Evolutionary conservation across 2,888 invertebrate genomes (phyloP), one percentile per base, ranked within the genome.

Genomic region (Therioaphis trifolii): DNA sequence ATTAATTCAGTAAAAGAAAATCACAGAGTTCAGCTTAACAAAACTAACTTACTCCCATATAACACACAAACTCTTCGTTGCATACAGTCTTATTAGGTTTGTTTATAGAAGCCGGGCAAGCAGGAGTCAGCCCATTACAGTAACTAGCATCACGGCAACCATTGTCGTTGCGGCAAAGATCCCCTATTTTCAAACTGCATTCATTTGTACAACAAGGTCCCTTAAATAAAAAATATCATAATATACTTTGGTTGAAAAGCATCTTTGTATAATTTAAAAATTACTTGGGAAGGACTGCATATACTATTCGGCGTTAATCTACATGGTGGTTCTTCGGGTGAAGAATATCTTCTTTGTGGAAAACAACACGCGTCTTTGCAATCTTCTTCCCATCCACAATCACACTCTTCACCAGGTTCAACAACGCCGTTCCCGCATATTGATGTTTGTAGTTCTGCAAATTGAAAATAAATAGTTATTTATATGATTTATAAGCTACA

Each of bases 381-480:
- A 88, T 98, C 98, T 87, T 97, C 96, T 87, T 96, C 96, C 96
- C 96, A 98, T 84, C 99, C 99, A 89, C 99, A 99, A 90, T 99
- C 99, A 89, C 99, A 99, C 89, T 99, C 95, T 90, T 99, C 99
- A 24, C 95, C 97, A 71, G 94, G 94, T 89, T 99, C 99, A 69
- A 97, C 97, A 46, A 99, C 97, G 63, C 97, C 97, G 89, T 99
- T 99, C 79, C 99, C 99, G 89, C 99, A 99, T 88, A 99, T 95
- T 0, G 98, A 85, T n/a, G 80, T 84, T 82, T 85, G 85, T 0
- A 84, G 85, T 68, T 80, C 85, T 85, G 21, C 12, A 18, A 21
- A n/a, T 71, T 12, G 21, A 4, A 35, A 29, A 68, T 24, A 58
- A 58, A 1, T 12, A n/a, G 21, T 0, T 14, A 43, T 46, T 69